Evolutionary conservation across 2,888 invertebrate species (phyloP).

Genomic region (Plagodis pulveraria): DNA sequence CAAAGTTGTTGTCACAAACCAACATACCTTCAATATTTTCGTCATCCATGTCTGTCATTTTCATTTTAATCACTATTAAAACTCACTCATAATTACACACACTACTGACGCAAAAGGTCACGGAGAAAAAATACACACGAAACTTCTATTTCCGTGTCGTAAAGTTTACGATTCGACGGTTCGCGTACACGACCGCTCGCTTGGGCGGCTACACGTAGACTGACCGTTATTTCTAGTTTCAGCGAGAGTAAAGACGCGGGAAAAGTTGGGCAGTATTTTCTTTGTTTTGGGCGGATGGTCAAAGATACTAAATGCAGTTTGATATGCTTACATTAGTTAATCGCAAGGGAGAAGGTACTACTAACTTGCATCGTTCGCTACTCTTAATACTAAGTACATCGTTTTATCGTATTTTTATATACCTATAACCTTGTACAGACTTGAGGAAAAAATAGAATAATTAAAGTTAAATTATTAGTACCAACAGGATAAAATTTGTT

Average conservation of each 20-base stretch:
- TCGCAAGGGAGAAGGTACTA: no score
- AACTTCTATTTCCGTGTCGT: constrained; percentile 17
- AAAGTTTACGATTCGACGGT: constrained; percentile 24
- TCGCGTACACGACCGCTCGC: constrained; percentile 45
- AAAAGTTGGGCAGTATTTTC: constrained; percentile 13
- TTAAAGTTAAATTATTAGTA: no score
- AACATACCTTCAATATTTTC: constrained; percentile 64
- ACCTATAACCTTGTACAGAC: no score
- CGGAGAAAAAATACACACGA: constrained; percentile 11
- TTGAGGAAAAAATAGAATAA: no score
- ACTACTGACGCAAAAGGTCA: constrained; percentile 27
- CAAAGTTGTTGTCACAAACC: background rate
- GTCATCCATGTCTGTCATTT: constrained; percentile 62
- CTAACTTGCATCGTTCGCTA: no score
- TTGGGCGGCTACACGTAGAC: constrained; percentile 40
- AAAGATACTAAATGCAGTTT: no score
- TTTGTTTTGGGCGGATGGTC: background rate
- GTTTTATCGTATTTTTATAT: no score
- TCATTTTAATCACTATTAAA: constrained; percentile 45
- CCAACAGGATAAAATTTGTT: no score
- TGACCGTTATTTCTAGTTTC: constrained; percentile 27
- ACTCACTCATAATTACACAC: constrained; percentile 39
- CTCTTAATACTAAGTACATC: no score
- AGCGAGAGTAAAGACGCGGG: background rate
- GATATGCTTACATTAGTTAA: no score